Conservation (phyloP, 2,888 invertebrate genomes). For the Caenorhabditis drosophilae region DNA sequence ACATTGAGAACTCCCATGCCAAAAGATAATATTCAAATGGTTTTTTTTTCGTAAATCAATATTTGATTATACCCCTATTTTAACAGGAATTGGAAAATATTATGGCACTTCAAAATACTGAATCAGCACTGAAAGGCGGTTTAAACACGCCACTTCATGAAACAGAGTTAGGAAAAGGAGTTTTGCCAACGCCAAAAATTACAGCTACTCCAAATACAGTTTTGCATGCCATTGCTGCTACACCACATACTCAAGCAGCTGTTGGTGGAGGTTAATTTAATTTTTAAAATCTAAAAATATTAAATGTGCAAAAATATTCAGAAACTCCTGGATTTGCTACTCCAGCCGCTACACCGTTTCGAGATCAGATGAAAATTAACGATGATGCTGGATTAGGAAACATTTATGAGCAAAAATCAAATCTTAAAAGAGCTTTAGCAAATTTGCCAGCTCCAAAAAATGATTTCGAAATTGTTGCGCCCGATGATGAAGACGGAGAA, state of each 20-base stretch:
- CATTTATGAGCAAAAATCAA: conserved; percentile 61
- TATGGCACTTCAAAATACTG: conserved; percentile 95
- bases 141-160: conserved; percentile 89
- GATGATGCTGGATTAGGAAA: conserved; percentile 78
- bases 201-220: conserved; percentile 86
- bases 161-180: conserved; percentile 79
- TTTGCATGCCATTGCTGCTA: conserved; percentile 74
- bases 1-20: conserved; percentile 77
- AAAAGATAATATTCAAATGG: conserved; percentile 61
- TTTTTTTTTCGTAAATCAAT: conserved; percentile 22
- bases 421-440: conserved; percentile 81
- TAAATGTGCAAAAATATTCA: background rate
- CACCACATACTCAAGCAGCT: conserved; percentile 49
- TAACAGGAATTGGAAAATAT: conserved; percentile 96
- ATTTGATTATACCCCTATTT: background rate
- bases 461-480: conserved; percentile 97
- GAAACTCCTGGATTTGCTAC: conserved; percentile 44
- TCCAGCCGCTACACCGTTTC: conserved; percentile 77
- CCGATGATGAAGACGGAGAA: conserved; percentile 79
- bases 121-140: conserved; percentile 94
- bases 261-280: conserved; percentile 33
- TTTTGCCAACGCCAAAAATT: conserved; percentile 50
- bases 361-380: conserved; percentile 94
- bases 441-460: conserved; percentile 88
- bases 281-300: background rate